Evolutionary conservation across 2,888 invertebrate species (phyloP).

Genomic region (Helicoverpa assulta): DNA sequence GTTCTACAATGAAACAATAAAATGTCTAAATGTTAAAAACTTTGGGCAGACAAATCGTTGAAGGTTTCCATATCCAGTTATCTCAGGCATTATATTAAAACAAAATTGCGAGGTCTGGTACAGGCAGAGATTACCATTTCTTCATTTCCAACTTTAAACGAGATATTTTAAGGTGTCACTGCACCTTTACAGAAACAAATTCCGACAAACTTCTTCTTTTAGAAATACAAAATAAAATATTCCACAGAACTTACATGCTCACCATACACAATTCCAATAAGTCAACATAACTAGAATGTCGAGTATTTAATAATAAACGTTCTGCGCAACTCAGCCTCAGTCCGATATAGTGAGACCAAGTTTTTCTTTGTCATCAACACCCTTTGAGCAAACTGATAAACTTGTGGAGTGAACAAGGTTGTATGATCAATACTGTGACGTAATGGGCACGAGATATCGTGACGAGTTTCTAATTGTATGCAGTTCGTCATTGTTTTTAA

Average conservation of each 20-base stretch:
- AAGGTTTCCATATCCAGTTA: no score
- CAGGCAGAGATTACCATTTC: no score
- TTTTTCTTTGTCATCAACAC: slow-evolving; percentile 57
- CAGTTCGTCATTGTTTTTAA: not conserved
- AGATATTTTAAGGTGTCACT: no score
- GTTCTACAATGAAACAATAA: no score
- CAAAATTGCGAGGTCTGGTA: no score
- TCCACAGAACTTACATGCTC: not conserved
- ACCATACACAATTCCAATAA: slow-evolving; percentile 1
- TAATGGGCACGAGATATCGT: not conserved
- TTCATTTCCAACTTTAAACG: no score
- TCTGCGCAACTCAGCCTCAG: not conserved
- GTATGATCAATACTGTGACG: slow-evolving; percentile 26
- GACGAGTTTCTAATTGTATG: not conserved
- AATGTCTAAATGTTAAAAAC: no score
- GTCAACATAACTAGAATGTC: not conserved
- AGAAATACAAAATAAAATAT: not conserved
- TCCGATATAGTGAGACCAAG: slow-evolving; percentile 25
- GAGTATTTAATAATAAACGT: slow-evolving; percentile 23
- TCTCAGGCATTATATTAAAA: no score
- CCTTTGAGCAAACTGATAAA: slow-evolving; percentile 55
- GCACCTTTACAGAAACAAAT: no score
- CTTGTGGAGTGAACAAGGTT: slow-evolving; percentile 11
- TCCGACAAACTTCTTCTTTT: no score
- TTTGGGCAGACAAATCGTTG: no score